A percentile compares a stretch with the other conserved stretches of the same genome.
Evolutionary conservation across 2,888 invertebrate genomes (phyloP).

Genomic region (Oscheius onirici): DNA sequence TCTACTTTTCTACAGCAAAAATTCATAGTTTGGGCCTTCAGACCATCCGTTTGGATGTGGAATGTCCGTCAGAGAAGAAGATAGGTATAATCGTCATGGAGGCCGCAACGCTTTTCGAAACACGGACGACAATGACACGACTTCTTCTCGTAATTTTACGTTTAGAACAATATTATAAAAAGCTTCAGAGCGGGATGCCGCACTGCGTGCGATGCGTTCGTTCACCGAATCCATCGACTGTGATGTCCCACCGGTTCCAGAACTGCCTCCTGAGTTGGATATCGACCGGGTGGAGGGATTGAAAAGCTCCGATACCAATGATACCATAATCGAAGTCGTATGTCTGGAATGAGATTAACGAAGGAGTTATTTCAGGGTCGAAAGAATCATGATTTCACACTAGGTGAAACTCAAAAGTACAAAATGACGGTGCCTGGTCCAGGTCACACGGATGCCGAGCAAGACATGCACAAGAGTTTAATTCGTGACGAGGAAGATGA

Average conservation of each 20-base stretch:
- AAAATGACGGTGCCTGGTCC: conserved; percentile 68
- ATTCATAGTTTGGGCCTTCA: background rate
- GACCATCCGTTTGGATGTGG: conserved; percentile 30
- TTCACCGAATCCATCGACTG: conserved; percentile 70
- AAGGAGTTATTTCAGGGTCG: conserved; percentile 7
- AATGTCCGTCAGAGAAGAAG: conserved; percentile 34
- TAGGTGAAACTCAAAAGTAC: conserved; percentile 70
- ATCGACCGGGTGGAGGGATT: conserved; percentile 57
- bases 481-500: conserved; percentile 55
- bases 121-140: conserved; percentile 40
- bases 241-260: conserved; percentile 56
- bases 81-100: conserved; percentile 49
- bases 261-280: conserved; percentile 60
- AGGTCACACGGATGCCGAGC: conserved; percentile 65
- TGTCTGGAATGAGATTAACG: background rate
- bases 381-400: conserved; percentile 48
- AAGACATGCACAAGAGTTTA: conserved; percentile 67
- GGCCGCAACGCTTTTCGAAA: conserved; percentile 56
- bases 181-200: conserved; percentile 43
- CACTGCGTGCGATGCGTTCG: conserved; percentile 66
- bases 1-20: background rate
- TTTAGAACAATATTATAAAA: background rate
- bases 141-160: conserved; percentile 35
- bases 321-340: conserved; percentile 69
- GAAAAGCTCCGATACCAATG: conserved; percentile 57